Conservation (phyloP, 2,888 invertebrate species). For the Troides aeacus region DNA sequence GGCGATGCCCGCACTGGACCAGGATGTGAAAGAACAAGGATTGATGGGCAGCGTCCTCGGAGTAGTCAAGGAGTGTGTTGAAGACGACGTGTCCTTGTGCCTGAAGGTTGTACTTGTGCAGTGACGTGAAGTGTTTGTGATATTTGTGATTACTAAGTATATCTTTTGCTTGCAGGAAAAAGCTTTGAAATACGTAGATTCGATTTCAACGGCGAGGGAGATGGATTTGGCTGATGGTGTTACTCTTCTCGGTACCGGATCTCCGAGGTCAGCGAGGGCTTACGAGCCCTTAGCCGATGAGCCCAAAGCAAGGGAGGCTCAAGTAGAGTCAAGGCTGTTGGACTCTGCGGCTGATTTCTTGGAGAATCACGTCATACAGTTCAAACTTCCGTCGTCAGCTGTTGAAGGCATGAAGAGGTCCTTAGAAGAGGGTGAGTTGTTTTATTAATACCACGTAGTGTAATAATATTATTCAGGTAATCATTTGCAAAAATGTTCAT, state of each 20-base stretch:
- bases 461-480: too few species aligned
- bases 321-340: conserved; percentile 86
- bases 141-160: conserved; percentile 46
- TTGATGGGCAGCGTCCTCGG: conserved; percentile 76
- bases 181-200: conserved; percentile 85
- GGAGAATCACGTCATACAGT: conserved; percentile 89
- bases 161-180: conserved; percentile 83
- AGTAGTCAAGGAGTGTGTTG: conserved; percentile 85
- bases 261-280: conserved; percentile 80
- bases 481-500: too few species aligned
- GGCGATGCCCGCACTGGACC: conserved; percentile 74
- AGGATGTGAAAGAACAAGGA: conserved; percentile 74
- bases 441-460: not conserved
- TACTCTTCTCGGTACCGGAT: conserved; percentile 70
- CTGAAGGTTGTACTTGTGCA: conserved; percentile 80
- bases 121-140: conserved; percentile 43
- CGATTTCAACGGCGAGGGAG: conserved; percentile 75
- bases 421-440: conserved; percentile 86
- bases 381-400: conserved; percentile 87
- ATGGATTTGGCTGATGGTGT: conserved; percentile 82
- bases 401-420: conserved; percentile 88
- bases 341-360: conserved; percentile 89
- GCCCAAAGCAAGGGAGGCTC: conserved; percentile 85
- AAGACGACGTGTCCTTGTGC: conserved; percentile 84
- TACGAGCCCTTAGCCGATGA: conserved; percentile 85